Evolutionary conservation across 2,797 vertebrate species (phyloP).

Genomic region (Threskiornis aethiopicus): DNA sequence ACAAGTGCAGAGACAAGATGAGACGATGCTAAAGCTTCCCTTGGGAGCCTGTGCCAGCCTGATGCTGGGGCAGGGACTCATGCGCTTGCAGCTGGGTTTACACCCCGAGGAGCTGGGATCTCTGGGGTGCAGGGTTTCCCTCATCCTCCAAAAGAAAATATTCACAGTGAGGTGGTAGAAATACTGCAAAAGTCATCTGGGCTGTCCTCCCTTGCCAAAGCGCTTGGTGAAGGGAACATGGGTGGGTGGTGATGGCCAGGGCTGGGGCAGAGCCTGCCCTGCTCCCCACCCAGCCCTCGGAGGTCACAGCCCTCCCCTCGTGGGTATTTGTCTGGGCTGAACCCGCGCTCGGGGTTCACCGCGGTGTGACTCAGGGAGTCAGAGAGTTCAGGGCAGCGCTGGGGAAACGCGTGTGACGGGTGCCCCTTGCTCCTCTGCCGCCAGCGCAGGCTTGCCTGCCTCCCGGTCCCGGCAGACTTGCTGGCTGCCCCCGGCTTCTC

Average conservation of each 20-base stretch:
- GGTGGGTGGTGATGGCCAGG: neutral
- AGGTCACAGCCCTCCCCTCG: neutral
- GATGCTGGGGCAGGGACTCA: rapidly evolving
- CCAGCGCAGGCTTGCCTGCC: neutral
- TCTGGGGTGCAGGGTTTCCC: neutral
- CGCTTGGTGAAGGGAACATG: rapidly evolving
- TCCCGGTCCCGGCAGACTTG: rapidly evolving
- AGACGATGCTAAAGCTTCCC: neutral
- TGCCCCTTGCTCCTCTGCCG: neutral
- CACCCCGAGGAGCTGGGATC: rapidly evolving
- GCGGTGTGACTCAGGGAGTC: neutral
- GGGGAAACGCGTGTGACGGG: rapidly evolving
- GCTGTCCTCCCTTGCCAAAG: neutral
- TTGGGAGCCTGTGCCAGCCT: rapidly evolving
- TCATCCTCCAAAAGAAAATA: neutral
- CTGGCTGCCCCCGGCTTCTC: neutral
- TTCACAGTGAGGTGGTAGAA: rapidly evolving
- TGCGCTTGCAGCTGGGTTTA: rapidly evolving
- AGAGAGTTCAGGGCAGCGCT: neutral
- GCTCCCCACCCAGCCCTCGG: rapidly evolving
- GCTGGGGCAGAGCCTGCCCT: neutral
- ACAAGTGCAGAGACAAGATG: neutral
- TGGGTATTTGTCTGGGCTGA: neutral
- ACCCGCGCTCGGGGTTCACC: rapidly evolving
- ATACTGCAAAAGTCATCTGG: neutral